Evolutionary conservation across 2,113 vertebrate genomes (phyloP), one percentile per base, ranked within the genome.

Genomic region (Tachysurus fulvidraco): DNA sequence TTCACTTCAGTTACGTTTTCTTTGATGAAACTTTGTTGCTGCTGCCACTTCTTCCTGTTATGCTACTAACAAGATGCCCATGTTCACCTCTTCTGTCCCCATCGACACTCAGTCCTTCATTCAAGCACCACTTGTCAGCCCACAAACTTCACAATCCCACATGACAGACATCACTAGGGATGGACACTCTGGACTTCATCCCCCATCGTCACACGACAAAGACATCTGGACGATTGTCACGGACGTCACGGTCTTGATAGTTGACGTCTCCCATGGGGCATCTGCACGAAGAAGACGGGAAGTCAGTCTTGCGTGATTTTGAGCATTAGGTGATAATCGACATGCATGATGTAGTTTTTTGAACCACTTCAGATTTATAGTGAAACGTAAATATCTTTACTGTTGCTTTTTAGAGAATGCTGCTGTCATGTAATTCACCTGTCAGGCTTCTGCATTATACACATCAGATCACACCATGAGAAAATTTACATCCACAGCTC

Each of bases 211-310:
- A 85, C 85, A 36, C 57, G 92, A 93, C 88, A 92, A 91, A 94
- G 95, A 95, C 95, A 96, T 96, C 95, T 96, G 95, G 94, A 94
- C 94, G 92, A 94, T 93, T 95, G 95, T 96, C 95, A 95, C 89
- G 92, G 93, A 95, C 92, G 93, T 95, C 93, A 94, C 91, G 92
- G 93, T 94, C 91, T 92, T 93, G 92, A 94, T 92, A 88, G 91
- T 91, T 94, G 95, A 95, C 92, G 91, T 93, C 91, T 95, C 95
- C 94, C 95, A 77, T 83, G 4, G 92, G 94, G 93, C 90, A 89
- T 65, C 87, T 76, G 81, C 55, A 81, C 25, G 91, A 92, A 93
- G 92, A 92, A 89, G 89, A 92, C 90, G 89, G 91, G 88, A 93
- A 92, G 92, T 91, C 91, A 86, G 78, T 94, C 87, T 90, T 90